Evolutionary conservation across 2,888 invertebrate species (phyloP), one percentile per base, ranked within the genome.

Genomic region (Fragum sueziense): DNA sequence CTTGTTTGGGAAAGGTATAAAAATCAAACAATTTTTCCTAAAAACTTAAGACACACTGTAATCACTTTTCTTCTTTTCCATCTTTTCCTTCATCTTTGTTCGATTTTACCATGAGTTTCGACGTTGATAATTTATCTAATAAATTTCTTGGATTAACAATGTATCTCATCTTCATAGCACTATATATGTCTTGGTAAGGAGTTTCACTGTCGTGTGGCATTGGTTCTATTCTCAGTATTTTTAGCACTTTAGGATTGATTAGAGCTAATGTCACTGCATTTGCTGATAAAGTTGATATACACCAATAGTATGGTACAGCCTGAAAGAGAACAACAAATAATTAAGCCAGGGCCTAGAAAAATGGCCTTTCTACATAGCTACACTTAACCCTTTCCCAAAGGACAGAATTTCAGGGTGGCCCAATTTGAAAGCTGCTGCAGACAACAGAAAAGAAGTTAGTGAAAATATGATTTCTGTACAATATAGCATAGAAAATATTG

Each of bases 271-370:
- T 69, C 31, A 69, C 52, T 22, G 33, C 17, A 27, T 52, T 52
- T 2, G 52, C 69, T 20, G 69, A 52, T 1, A 52, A 4, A 22
- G 51, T 22, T 22, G 69, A 69, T 31, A 69, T 27, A 33, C 31
- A 25, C 69, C 69, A 69, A 47, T 69, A 69, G 33, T 29, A 69
- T 33, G 69, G 51, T 33, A 69, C 3, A 11, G 69, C 51, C 69
- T 69, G 69, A 69, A 52, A 52, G n/a, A 52, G 17, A 51, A 9
- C 1, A 59, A 7, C n/a, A n/a, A n/a, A n/a, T n/a, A n/a, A n/a
- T n/a, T n/a, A n/a, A n/a, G n/a, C n/a, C n/a, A n/a, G n/a, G n/a
- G n/a, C n/a, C n/a, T n/a, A n/a, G n/a, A n/a, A n/a, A n/a, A n/a
- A n/a, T n/a, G n/a, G n/a, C n/a, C n/a, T n/a, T n/a, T n/a, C n/a